Evolutionary conservation across 2,797 vertebrate species (phyloP), one percentile per base, ranked within the genome.

Genomic region (Sardinella longiceps): DNA sequence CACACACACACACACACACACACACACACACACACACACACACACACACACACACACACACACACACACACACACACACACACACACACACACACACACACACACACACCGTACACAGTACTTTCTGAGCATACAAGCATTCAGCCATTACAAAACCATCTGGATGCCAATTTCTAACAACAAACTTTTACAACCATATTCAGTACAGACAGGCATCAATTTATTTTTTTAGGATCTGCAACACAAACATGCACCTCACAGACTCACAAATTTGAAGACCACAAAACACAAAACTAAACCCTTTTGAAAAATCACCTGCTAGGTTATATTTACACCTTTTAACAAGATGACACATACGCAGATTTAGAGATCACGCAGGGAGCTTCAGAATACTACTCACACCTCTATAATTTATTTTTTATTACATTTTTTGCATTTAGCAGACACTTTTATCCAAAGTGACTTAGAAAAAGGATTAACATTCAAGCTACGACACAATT

Each of bases 81-180:
- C 58, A 60, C 58, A 60, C 58, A 25, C 58, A 46, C n/a, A 60
- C n/a, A n/a, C 58, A 60, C 58, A 60, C n/a, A 28, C 58, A 25
- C 4, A 28, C 58, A 60, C 51, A 14, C 12, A 18, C 18, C n/a
- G n/a, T n/a, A 56, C 51, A 46, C 4, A 46, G n/a, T n/a, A n/a
- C 12, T 48, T 70, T 25, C 28, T 30, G 33, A 15, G 33, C 63
- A 70, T 30, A 39, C 66, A 39, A 39, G 66, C 70, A 43, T 77
- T 77, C 70, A 43, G 33, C 70, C 70, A 77, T 77, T 39, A 77
- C 33, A 77, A 43, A 77, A 77, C 70, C 37, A 43, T 77, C 33
- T 39, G 37, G 66, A 18, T 14, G 33, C 33, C 18, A 74, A 37
- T 74, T 74, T 39, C 37, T 74, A 28, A 74, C 66, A 39, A 12